Evolutionary conservation across 2,888 invertebrate genomes (phyloP).

Genomic region (Campoplex capitator): DNA sequence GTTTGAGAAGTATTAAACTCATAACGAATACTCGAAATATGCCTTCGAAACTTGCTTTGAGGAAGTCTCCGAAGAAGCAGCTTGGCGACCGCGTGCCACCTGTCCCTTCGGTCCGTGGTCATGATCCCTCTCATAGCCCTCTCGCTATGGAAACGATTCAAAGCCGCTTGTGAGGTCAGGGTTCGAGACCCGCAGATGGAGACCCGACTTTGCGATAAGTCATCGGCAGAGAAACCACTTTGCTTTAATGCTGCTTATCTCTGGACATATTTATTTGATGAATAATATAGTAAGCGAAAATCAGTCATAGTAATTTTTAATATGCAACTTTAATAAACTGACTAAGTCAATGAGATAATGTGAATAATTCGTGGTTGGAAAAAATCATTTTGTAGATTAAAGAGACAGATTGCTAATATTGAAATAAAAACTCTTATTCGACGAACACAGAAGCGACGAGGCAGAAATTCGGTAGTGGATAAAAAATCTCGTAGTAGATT

Average conservation of each 20-base stretch:
- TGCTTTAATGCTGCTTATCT: slow-evolving; percentile 37
- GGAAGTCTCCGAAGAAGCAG: slow-evolving; percentile 58
- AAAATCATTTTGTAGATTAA: background rate
- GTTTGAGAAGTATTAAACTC: slow-evolving; percentile 50
- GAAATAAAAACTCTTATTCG: background rate
- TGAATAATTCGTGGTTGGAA: background rate
- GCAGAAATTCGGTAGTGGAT: background rate
- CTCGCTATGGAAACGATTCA: slow-evolving; percentile 8
- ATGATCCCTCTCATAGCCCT: slow-evolving; percentile 32
- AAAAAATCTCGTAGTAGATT: background rate
- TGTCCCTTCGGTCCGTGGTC: slow-evolving; percentile 59
- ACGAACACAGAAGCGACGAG: background rate
- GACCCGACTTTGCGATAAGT: slow-evolving; percentile 66
- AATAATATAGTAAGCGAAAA: slow-evolving; percentile 7
- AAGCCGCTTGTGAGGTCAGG: slow-evolving; percentile 52
- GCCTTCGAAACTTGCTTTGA: slow-evolving; percentile 26
- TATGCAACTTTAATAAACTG: background rate
- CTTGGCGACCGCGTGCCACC: slow-evolving; percentile 66
- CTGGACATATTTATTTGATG: slow-evolving; percentile 32
- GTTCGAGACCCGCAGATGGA: slow-evolving; percentile 62
- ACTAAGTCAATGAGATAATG: background rate
- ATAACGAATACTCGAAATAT: slow-evolving; percentile 21
- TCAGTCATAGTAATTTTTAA: background rate
- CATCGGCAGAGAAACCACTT: slow-evolving; percentile 36
- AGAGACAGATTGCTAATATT: background rate